These are phyloP conservation scores for Trogon melanurus DNA, from an alignment of 2,113 vertebrate genomes.

Conservation along the genomic window DNA sequence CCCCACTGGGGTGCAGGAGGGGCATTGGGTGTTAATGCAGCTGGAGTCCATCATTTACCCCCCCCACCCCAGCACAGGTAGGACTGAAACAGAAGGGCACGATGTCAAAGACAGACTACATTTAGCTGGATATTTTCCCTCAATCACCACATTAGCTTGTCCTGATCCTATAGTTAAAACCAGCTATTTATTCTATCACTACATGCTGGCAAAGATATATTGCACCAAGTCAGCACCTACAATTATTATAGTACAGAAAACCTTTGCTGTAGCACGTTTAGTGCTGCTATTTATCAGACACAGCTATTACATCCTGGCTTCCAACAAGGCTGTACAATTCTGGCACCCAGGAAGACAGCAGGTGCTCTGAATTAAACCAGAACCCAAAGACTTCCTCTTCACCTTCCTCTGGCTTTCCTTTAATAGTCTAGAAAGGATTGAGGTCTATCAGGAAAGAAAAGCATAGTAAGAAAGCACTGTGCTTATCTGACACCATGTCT, in stretches of 20 bases:
- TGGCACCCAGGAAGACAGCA: constrained; percentile 63
- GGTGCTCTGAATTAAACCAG: constrained; percentile 56
- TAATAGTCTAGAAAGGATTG: neutral
- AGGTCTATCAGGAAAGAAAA: neutral
- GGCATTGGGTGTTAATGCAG: fast-evolving
- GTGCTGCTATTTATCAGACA: constrained; percentile 72
- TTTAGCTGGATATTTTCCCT: constrained; percentile 44
- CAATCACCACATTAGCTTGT: constrained; percentile 60
- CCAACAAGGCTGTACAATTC: constrained; percentile 59
- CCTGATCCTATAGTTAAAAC: constrained; percentile 60
- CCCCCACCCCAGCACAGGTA: neutral
- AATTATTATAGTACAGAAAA: constrained; percentile 72
- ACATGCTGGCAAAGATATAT: constrained; percentile 60
- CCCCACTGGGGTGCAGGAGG: fast-evolving
- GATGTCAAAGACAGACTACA: neutral
- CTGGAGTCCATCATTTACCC: neutral
- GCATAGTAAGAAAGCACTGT: neutral
- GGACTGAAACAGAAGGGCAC: neutral
- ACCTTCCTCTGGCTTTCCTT: neutral
- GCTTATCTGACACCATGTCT: neutral
- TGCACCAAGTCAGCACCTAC: constrained; percentile 64
- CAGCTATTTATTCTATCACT: constrained; percentile 71
- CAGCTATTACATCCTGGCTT: constrained; percentile 66
- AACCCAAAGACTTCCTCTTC: constrained; percentile 13
- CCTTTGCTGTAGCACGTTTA: constrained; percentile 72